Evolutionary conservation across 2,113 vertebrate genomes (phyloP).

Genomic region (Colius striatus): DNA sequence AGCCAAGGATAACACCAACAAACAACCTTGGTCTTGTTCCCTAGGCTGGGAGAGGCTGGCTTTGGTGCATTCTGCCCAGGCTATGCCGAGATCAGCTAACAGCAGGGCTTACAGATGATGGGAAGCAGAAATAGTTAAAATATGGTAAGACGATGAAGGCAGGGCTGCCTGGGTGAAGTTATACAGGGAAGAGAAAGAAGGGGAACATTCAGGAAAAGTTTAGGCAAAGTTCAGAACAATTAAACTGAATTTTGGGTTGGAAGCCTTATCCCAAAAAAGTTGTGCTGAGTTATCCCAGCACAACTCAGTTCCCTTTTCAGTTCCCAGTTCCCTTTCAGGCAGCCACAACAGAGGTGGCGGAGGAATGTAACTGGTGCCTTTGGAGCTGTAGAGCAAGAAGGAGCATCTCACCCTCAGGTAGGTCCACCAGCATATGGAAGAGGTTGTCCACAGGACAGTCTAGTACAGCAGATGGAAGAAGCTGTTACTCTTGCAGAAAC

Average conservation of each 20-base stretch:
- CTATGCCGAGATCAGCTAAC: not conserved
- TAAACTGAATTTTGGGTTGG: not conserved
- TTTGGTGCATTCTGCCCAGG: not conserved
- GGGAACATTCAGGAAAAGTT: not conserved
- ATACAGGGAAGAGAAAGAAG: not conserved
- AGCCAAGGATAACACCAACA: rapidly evolving
- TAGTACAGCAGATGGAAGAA: not conserved
- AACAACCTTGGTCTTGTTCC: not conserved
- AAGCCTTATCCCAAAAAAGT: not conserved
- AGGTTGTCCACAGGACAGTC: not conserved
- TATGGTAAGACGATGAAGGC: not conserved
- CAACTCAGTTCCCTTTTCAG: not conserved
- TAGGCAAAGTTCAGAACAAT: not conserved
- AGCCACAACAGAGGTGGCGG: rapidly evolving
- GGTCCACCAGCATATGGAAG: not conserved
- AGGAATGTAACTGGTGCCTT: not conserved
- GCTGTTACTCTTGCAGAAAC: not conserved
- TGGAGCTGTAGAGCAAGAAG: not conserved
- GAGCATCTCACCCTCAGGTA: not conserved
- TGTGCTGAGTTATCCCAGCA: too few relatives aligned
- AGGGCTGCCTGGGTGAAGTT: not conserved
- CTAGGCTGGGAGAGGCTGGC: not conserved
- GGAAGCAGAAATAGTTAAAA: not conserved
- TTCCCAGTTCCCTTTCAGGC: not conserved
- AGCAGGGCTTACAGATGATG: not conserved